A percentile compares a stretch with the other conserved stretches of the same genome.
Evolutionary conservation across 2,797 vertebrate species (phyloP).

Genomic region (Babyrousa celebensis): DNA sequence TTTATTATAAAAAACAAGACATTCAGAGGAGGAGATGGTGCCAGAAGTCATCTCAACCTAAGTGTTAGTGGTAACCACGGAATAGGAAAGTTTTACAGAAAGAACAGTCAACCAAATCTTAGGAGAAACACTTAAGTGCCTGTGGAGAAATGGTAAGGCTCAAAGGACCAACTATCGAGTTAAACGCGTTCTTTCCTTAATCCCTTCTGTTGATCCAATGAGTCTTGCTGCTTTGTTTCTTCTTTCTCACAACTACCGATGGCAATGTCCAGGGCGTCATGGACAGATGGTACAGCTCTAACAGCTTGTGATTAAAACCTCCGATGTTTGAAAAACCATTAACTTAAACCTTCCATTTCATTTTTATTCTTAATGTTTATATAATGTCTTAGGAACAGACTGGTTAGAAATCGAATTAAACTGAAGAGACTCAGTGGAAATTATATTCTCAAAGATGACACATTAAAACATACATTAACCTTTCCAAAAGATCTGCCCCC

Average conservation of each 20-base stretch:
- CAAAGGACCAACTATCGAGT: constrained; percentile 55
- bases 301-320: neutral
- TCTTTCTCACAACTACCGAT: neutral
- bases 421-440: neutral
- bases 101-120: constrained; percentile 92
- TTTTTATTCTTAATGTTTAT: constrained; percentile 30
- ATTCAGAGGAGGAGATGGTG: constrained; percentile 95
- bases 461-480: constrained; percentile 13
- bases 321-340: constrained; percentile 28
- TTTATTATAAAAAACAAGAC: constrained; percentile 92
- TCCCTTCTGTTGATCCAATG: neutral
- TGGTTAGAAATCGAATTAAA: neutral
- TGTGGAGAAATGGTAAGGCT: constrained; percentile 95
- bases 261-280: neutral
- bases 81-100: constrained; percentile 94
- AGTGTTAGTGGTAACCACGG: constrained; percentile 90
- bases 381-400: constrained; percentile 7
- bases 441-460: constrained; percentile 1
- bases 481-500: neutral
- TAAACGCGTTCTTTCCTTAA: neutral
- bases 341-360: constrained; percentile 13
- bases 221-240: neutral
- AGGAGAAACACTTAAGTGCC: constrained; percentile 92
- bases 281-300: neutral
- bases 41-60: constrained; percentile 94